Conservation (phyloP, 2,888 invertebrate genomes). For the Mermis nigrescens region DNA sequence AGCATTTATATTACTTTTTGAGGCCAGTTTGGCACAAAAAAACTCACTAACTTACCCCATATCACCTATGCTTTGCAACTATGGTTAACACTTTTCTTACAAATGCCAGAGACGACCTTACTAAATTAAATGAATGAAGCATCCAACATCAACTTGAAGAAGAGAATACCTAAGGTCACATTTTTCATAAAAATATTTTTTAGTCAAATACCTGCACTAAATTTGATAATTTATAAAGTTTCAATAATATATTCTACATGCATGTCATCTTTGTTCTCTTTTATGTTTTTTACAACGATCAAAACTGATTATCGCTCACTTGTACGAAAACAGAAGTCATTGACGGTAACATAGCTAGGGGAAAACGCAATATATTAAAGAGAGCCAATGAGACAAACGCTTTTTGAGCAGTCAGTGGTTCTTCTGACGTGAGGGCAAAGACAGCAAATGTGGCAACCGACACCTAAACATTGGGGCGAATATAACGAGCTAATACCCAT, state of each 20-base stretch:
- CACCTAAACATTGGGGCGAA: too few species aligned
- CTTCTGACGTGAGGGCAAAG: slow-evolving; percentile 47
- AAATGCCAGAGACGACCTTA: too few species aligned
- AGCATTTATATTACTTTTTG: too few species aligned
- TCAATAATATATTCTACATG: neutral
- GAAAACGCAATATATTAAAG: slow-evolving; percentile 89
- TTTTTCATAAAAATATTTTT: too few species aligned
- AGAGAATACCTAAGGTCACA: too few species aligned
- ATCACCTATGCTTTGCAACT: too few species aligned
- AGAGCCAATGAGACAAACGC: slow-evolving; percentile 90
- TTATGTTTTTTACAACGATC: neutral
- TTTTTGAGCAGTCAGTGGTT: slow-evolving; percentile 64
- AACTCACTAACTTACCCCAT: too few species aligned
- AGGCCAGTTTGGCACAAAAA: too few species aligned
- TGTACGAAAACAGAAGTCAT: slow-evolving; percentile 46
- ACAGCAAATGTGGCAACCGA: slow-evolving; percentile 32
- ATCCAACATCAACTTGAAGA: too few species aligned
- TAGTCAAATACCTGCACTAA: neutral
- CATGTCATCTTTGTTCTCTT: neutral
- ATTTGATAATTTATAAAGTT: neutral
- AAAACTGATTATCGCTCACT: slow-evolving; percentile 20
- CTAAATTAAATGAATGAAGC: too few species aligned
- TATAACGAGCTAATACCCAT: too few species aligned
- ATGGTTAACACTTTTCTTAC: too few species aligned
- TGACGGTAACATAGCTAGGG: slow-evolving; percentile 85